Percentiles rank a stretch among this genome's conserved stretches.
These are phyloP conservation scores for Crotophaga sulcirostris DNA, from an alignment of 2,113 vertebrate species.

Conservation along the genomic window DNA sequence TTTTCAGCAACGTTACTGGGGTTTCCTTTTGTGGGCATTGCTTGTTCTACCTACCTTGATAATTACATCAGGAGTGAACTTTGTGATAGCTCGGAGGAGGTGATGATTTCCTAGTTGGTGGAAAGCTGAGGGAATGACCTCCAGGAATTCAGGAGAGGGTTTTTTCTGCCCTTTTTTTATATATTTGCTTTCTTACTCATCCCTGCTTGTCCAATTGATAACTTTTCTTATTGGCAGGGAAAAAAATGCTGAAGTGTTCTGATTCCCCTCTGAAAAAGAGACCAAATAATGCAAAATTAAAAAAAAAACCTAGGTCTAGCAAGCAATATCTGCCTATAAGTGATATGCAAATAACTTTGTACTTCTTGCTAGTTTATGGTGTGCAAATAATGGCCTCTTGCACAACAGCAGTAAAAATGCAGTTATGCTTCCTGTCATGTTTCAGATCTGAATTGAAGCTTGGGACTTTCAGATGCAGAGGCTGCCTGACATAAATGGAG, in stretches of 20 bases:
- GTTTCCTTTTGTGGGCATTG: slow-evolving; percentile 2
- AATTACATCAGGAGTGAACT: not conserved
- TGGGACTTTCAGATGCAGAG: not conserved
- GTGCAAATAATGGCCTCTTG: slow-evolving; percentile 43
- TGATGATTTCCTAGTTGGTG: not conserved
- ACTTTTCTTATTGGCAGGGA: rapidly evolving
- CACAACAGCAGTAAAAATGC: slow-evolving; percentile 21
- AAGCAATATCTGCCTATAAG: not conserved
- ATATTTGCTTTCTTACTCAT: not conserved
- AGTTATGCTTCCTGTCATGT: not conserved
- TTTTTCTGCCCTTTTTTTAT: not conserved
- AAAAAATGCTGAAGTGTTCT: not conserved
- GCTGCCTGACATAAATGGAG: not conserved
- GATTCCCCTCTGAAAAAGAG: not conserved
- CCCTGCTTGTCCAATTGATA: not conserved
- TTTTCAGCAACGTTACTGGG: not conserved
- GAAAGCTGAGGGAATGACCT: not conserved
- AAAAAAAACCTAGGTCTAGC: not conserved
- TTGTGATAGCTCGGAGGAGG: not conserved
- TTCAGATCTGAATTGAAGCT: not conserved
- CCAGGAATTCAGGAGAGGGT: not conserved
- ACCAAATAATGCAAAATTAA: not conserved
- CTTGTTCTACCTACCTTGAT: not conserved
- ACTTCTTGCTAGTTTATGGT: slow-evolving; percentile 27
- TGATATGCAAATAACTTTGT: not conserved